Percentiles rank a stretch among this genome's conserved stretches.
phyloP scores from a whole-genome alignment of 2,113 vertebrate genomes.

The Zingel zingel region DNA sequence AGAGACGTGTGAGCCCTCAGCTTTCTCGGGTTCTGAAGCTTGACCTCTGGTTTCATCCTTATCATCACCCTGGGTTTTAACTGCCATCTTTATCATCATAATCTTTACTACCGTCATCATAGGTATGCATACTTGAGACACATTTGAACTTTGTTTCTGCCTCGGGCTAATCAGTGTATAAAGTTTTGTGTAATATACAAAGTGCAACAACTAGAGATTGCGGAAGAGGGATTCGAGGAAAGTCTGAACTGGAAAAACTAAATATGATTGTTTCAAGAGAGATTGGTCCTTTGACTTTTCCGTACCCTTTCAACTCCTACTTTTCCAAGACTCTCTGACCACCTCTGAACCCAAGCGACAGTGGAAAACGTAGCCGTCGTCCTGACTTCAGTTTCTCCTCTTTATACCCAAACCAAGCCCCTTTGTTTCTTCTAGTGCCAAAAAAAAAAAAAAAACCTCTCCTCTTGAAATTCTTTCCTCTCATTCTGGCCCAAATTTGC shows the following conservation, averaged over 20 bases:
- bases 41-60: constrained; percentile 29
- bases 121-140: constrained; percentile 34
- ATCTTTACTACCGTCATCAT: not conserved
- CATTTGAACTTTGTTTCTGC: constrained; percentile 11
- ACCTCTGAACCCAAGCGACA: constrained; percentile 63
- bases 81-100: not conserved
- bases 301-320: constrained; percentile 29
- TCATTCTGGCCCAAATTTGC: constrained; percentile 73
- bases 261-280: constrained; percentile 27
- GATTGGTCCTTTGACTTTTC: constrained; percentile 50
- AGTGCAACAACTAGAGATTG: not conserved
- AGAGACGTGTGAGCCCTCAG: constrained; percentile 24
- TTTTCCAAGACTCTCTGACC: constrained; percentile 63
- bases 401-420: constrained; percentile 61
- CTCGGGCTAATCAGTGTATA: not conserved
- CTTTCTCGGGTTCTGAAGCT: constrained; percentile 31
- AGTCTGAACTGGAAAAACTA: constrained; percentile 26
- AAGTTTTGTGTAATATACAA: not conserved
- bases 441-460: constrained; percentile 57
- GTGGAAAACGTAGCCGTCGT: constrained; percentile 68
- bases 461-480: constrained; percentile 74
- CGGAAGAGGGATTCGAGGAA: not conserved
- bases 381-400: constrained; percentile 58
- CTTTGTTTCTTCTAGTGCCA: constrained; percentile 76
- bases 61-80: constrained; percentile 9